Evolutionary conservation across 2,888 invertebrate species (phyloP).

Genomic region (Diplolepis rosae): DNA sequence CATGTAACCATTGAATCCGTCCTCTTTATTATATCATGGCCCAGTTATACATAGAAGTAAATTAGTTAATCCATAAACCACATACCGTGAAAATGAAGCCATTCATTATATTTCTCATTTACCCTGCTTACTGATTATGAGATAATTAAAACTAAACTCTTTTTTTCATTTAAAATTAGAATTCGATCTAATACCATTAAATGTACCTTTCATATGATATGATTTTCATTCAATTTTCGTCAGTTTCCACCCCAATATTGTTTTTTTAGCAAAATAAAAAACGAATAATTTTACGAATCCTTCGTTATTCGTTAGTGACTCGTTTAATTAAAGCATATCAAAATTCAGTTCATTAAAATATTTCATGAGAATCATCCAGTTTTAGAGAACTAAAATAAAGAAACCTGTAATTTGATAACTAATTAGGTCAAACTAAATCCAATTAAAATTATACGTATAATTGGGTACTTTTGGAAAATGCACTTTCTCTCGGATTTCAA

Average conservation of each 20-base stretch:
- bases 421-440: background rate
- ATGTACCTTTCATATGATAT: no score
- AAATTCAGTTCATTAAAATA: background rate
- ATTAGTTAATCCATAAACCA: constrained; percentile 9
- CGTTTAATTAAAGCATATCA: background rate
- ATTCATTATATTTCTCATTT: background rate
- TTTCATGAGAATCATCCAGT: background rate
- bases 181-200: background rate
- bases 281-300: no score
- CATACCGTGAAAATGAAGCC: background rate
- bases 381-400: background rate
- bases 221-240: no score
- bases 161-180: background rate
- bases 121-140: background rate
- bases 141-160: background rate
- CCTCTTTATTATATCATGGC: constrained; percentile 17
- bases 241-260: no score
- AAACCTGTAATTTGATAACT: background rate
- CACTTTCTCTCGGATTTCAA: background rate
- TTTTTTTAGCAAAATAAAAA: no score
- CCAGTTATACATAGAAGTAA: background rate
- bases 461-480: background rate
- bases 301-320: no score
- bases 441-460: background rate
- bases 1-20: constrained; percentile 26